Percentiles rank a stretch among this genome's conserved stretches.
Conservation (phyloP, 2,797 vertebrate genomes). For the Cossypha caffra region DNA sequence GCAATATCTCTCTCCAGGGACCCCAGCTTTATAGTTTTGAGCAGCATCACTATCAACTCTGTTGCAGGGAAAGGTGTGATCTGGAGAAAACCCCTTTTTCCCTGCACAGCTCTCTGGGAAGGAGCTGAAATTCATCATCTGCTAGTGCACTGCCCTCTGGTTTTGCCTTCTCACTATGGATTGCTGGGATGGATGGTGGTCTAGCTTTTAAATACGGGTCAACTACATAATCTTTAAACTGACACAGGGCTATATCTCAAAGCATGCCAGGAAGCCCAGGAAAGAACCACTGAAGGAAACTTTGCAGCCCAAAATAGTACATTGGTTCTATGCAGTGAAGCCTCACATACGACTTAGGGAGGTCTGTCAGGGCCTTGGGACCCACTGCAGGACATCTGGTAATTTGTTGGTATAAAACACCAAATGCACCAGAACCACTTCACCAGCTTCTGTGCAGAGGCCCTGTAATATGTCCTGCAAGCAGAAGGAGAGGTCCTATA, state of each 20-base stretch:
- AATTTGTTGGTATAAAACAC: not conserved
- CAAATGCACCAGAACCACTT: not conserved
- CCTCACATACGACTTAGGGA: not conserved
- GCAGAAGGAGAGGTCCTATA: not conserved
- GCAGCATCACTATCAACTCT: not conserved
- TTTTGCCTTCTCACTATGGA: not conserved
- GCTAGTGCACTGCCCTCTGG: not conserved
- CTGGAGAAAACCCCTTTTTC: not conserved
- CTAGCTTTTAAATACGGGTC: not conserved
- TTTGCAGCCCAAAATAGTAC: not conserved
- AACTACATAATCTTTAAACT: not conserved
- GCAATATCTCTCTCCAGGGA: not conserved
- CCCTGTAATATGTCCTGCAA: not conserved
- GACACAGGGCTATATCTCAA: not conserved
- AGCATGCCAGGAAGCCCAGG: not conserved
- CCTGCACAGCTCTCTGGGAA: not conserved
- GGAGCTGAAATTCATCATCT: not conserved
- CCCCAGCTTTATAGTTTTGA: not conserved
- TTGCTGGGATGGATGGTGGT: not conserved
- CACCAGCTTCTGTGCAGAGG: not conserved
- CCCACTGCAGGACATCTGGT: not conserved
- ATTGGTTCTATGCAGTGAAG: not conserved
- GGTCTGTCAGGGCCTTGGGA: not conserved
- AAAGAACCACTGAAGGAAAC: not conserved
- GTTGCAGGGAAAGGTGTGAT: not conserved